Evolutionary conservation across 2,888 invertebrate species (phyloP).

Genomic region (Sesamia inferens): DNA sequence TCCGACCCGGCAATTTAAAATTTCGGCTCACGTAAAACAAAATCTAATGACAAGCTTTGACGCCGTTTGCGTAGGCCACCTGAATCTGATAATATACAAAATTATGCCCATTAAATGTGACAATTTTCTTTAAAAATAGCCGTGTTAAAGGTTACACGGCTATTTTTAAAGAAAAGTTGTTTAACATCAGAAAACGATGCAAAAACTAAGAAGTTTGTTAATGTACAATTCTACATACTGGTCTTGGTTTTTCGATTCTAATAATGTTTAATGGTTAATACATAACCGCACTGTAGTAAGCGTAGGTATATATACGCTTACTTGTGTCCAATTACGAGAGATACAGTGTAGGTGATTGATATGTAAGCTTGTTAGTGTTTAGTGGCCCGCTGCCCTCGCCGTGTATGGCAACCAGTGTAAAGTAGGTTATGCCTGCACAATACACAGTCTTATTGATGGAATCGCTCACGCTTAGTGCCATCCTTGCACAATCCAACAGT

Average conservation of each 20-base stretch:
- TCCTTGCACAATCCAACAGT: neutral
- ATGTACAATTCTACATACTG: neutral
- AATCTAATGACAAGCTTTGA: conserved; percentile 64
- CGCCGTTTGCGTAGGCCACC: conserved; percentile 53
- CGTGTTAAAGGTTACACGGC: neutral
- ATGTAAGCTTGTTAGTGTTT: conserved; percentile 48
- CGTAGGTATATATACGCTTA: conserved; percentile 22
- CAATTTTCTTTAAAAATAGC: conserved; percentile 41
- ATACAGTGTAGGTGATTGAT: conserved; percentile 44
- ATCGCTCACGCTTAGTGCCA: conserved; percentile 3
- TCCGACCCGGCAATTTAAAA: conserved; percentile 55
- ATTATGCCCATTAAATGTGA: conserved; percentile 53
- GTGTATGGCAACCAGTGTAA: conserved; percentile 32
- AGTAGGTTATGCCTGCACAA: conserved; percentile 23
- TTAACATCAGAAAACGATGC: too few relatives aligned
- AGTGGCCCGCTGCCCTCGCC: conserved; percentile 35
- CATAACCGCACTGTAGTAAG: conserved; percentile 13
- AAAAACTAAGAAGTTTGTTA: neutral
- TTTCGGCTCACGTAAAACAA: conserved; percentile 47
- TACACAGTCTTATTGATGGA: conserved; percentile 16
- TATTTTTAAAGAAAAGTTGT: too few relatives aligned
- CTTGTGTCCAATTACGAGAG: conserved; percentile 44
- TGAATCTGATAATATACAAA: conserved; percentile 61
- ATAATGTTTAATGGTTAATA: neutral
- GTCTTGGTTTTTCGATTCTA: neutral